Conservation (phyloP, 2,113 vertebrate species). For the Stomatorhinus ivindoensis region DNA sequence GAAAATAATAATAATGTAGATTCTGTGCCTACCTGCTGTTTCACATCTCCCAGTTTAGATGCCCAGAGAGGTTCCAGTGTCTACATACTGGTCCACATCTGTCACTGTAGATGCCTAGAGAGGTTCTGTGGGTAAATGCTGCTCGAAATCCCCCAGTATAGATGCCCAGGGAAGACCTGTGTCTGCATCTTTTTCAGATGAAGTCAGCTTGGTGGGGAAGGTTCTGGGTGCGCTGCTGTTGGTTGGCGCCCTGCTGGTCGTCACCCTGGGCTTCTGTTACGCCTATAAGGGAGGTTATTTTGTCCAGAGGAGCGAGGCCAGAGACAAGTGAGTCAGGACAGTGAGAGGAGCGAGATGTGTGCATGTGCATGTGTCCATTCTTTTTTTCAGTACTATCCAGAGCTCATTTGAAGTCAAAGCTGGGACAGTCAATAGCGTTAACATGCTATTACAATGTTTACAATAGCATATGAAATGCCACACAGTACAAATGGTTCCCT, state of each 20-base stretch:
- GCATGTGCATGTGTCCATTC: background rate
- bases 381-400: background rate
- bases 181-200: constrained; percentile 61
- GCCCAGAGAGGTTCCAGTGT: background rate
- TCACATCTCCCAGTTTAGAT: background rate
- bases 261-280: constrained; percentile 72
- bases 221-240: constrained; percentile 78
- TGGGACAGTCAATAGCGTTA: background rate
- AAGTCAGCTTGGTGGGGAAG: constrained; percentile 79
- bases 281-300: constrained; percentile 78
- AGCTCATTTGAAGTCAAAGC: background rate
- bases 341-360: background rate
- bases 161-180: background rate
- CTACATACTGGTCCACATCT: background rate
- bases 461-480: background rate
- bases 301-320: constrained; percentile 66
- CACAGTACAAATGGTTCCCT: background rate
- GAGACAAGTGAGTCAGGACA: constrained; percentile 71
- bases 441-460: background rate
- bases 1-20: background rate
- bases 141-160: background rate
- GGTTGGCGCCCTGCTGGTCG: constrained; percentile 60
- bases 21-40: background rate
- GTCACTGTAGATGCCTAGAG: background rate
- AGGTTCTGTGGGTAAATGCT: background rate